These are phyloP conservation scores for Haliclystus octoradiatus DNA, from an alignment of 30 jellyfish, hydroid and myxozoan species.

Conservation along the genomic window DNA sequence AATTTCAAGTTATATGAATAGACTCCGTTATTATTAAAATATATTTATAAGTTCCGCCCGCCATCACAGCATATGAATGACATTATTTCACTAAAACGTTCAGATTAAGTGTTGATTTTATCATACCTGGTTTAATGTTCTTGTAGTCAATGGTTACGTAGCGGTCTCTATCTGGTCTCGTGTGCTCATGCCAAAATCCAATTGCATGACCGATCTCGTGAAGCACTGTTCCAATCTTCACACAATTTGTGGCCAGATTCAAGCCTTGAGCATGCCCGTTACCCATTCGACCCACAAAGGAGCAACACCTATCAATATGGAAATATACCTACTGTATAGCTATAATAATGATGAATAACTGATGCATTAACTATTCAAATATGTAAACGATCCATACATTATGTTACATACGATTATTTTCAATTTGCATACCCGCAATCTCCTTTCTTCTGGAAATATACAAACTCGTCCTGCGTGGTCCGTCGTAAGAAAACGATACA, in stretches of 20 bases:
- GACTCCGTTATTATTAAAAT: too few species aligned
- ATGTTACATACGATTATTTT: too few species aligned
- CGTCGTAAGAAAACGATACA: conserved; percentile 36
- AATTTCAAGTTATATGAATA: too few species aligned
- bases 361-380: neutral
- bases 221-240: conserved; percentile 44
- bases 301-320: conserved; percentile 40
- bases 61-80: too few species aligned
- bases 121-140: conserved; percentile 34
- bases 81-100: neutral
- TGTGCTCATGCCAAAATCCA: conserved; percentile 94
- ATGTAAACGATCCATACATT: neutral
- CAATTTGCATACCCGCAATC: conserved; percentile 46
- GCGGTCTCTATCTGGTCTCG: conserved; percentile 78
- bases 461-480: conserved; percentile 18
- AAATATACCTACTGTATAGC: neutral
- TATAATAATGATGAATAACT: neutral
- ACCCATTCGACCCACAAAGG: conserved; percentile 90
- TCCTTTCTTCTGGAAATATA: conserved; percentile 41
- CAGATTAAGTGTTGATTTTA: too few species aligned
- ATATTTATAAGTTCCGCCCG: too few species aligned
- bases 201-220: conserved; percentile 78
- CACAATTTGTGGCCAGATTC: conserved; percentile 50
- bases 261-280: conserved; percentile 68
- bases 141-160: conserved; percentile 28